Evolutionary conservation across 1,140 invertebrate species (phyloP).

Genomic region (Steinernema feltiae): DNA sequence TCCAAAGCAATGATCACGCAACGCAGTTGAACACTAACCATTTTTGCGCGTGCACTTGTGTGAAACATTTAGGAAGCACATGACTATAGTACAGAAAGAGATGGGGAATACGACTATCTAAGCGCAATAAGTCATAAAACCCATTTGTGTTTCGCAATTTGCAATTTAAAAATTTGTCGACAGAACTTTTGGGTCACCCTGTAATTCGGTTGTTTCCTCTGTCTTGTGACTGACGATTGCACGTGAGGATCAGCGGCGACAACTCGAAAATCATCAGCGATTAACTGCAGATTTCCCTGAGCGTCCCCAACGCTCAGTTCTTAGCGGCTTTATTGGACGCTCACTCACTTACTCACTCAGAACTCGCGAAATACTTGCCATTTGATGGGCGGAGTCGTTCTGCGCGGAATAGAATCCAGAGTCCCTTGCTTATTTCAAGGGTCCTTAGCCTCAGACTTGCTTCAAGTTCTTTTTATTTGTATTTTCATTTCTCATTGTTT

Average conservation of each 20-base stretch:
- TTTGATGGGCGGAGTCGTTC: not conserved
- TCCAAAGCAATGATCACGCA: too few species aligned
- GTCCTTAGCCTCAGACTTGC: not conserved
- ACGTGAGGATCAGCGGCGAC: not conserved
- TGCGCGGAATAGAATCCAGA: not conserved
- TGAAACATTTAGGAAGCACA: too few species aligned
- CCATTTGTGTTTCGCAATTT: too few species aligned
- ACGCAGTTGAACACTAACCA: too few species aligned
- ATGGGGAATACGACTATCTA: too few species aligned
- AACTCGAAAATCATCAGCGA: not conserved
- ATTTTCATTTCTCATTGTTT: not conserved
- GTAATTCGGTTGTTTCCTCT: too few species aligned
- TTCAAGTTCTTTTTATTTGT: not conserved
- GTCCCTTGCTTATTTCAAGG: not conserved
- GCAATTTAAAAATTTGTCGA: too few species aligned
- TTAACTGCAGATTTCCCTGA: not conserved
- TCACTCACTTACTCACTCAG: not conserved
- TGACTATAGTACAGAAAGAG: too few species aligned
- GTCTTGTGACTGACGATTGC: too few species aligned
- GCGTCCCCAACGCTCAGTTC: not conserved
- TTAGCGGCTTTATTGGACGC: not conserved
- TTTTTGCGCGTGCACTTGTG: too few species aligned
- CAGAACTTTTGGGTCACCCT: too few species aligned
- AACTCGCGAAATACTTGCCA: slow-evolving; percentile 1
- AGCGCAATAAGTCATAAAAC: too few species aligned